phyloP scores from a whole-genome alignment of 1,140 invertebrate species.

The Cydia pomonella region DNA sequence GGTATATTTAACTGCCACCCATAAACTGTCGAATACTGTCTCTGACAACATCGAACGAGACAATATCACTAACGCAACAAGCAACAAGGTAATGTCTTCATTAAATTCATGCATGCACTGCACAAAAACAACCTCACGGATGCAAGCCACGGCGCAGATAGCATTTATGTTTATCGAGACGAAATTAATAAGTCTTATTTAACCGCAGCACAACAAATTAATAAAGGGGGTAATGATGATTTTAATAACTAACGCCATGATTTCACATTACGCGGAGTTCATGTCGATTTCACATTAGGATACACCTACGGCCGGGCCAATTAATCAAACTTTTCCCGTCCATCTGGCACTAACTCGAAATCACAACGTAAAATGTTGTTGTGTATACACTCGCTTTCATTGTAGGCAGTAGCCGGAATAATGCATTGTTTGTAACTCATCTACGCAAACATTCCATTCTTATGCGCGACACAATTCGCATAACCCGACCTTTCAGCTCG shows the following conservation, averaged over 20 bases:
- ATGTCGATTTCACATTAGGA: too few relatives aligned
- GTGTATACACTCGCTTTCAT: neutral
- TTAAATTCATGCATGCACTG: neutral
- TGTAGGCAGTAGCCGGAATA: conserved; percentile 44
- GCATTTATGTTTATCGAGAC: neutral
- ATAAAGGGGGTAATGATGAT: too few relatives aligned
- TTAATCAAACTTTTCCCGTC: neutral
- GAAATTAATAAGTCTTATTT: too few relatives aligned
- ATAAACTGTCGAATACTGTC: conserved; percentile 76
- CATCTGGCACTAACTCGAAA: conserved; percentile 33
- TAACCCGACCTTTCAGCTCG: conserved; percentile 65
- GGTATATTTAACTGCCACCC: conserved; percentile 79
- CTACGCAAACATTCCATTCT: conserved; percentile 73
- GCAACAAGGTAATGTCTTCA: conserved; percentile 41
- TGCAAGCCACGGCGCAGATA: neutral
- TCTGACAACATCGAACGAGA: conserved; percentile 42
- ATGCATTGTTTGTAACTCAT: conserved; percentile 72
- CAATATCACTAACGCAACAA: conserved; percentile 31
- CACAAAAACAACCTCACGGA: conserved; percentile 39
- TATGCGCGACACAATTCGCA: conserved; percentile 69
- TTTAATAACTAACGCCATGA: too few relatives aligned
- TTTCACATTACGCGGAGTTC: too few relatives aligned
- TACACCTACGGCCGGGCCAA: neutral
- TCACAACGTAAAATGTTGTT: conserved; percentile 28
- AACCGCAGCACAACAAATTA: too few relatives aligned